Conservation (phyloP, 2,113 vertebrate genomes). For the Tyrannus savana region DNA sequence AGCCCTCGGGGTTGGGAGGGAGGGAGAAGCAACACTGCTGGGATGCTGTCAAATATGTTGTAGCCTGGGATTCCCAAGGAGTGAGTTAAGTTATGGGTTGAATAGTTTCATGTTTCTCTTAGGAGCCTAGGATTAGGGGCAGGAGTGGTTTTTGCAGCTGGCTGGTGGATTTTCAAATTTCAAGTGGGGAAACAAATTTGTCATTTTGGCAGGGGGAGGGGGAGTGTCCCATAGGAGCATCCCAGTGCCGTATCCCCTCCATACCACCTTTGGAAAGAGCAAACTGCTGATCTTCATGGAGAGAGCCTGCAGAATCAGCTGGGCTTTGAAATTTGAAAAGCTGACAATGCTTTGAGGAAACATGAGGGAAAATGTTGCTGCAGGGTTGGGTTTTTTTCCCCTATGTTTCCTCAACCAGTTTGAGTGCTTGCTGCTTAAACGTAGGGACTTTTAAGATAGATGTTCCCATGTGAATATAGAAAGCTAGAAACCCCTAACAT, state of each 20-base stretch:
- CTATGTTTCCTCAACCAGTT: not conserved
- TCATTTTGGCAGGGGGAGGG: not conserved
- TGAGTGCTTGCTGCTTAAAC: constrained; percentile 53
- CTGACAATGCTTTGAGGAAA: not conserved
- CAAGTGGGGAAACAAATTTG: not conserved
- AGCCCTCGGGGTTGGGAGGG: not conserved
- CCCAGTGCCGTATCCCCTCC: not conserved
- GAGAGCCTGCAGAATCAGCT: not conserved
- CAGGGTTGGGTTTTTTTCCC: not conserved
- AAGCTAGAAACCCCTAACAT: constrained; percentile 55
- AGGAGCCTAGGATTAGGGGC: constrained; percentile 75
- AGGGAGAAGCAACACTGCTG: constrained; percentile 23
- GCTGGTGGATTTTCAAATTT: constrained; percentile 48
- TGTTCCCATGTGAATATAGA: constrained; percentile 54
- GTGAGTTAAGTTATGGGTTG: constrained; percentile 62
- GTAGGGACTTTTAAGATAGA: constrained; percentile 65
- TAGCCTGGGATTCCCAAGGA: constrained; percentile 75
- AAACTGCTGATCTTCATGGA: not conserved
- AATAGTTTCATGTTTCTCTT: constrained; percentile 76
- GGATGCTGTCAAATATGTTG: constrained; percentile 45
- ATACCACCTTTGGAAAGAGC: not conserved
- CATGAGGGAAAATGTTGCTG: accelerated
- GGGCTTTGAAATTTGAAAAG: constrained; percentile 17
- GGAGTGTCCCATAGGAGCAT: not conserved
- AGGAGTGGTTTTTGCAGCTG: constrained; percentile 49